Evolutionary conservation across 2,888 invertebrate genomes (phyloP).

Genomic region (Athetis lepigone): DNA sequence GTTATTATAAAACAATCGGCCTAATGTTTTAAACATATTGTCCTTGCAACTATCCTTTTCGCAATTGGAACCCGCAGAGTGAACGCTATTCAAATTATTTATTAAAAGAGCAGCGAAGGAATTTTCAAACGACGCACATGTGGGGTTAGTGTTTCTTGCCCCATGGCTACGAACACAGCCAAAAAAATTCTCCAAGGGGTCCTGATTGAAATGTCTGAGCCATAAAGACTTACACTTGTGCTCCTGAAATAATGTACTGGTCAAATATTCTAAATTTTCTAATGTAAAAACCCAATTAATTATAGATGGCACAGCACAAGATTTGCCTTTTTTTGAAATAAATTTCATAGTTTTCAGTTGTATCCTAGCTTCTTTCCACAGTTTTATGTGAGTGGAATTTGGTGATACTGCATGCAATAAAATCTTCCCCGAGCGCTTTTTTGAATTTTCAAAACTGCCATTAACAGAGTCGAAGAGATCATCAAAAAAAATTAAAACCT

Average conservation of each 20-base stretch:
- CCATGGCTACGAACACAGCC: not conserved
- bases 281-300: not conserved
- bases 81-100: slow-evolving; percentile 1
- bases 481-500: too few relatives aligned
- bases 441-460: slow-evolving; percentile 2
- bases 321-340: too few relatives aligned
- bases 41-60: slow-evolving; percentile 1
- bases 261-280: not conserved
- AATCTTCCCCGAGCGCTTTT: not conserved
- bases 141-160: not conserved
- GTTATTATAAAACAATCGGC: slow-evolving; percentile 5
- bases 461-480: slow-evolving; percentile 5
- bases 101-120: not conserved
- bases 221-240: not conserved
- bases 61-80: slow-evolving; percentile 2
- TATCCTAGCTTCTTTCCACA: slow-evolving; percentile 1
- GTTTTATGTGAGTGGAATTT: not conserved
- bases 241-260: not conserved
- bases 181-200: too few relatives aligned
- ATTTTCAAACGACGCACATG: not conserved
- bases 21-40: slow-evolving; percentile 1
- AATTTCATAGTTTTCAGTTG: too few relatives aligned
- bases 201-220: not conserved
- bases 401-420: not conserved
- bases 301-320: slow-evolving; percentile 2